phyloP scores from a whole-genome alignment of 2,888 invertebrate genomes.

The Mayetiola destructor region DNA sequence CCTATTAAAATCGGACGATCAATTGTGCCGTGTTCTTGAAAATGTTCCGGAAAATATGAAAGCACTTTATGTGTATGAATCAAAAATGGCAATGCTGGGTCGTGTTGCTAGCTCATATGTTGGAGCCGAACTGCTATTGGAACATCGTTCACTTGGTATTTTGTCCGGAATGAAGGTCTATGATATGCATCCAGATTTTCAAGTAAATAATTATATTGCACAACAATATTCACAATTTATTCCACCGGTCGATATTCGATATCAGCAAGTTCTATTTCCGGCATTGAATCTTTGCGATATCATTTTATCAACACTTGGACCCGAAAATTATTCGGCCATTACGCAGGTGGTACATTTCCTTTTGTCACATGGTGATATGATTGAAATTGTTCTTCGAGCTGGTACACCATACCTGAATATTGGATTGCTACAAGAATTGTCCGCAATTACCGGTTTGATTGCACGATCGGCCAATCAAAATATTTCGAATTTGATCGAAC shows the following conservation, averaged over 20 bases:
- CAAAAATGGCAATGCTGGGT: conserved; percentile 66
- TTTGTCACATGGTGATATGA: conserved; percentile 65
- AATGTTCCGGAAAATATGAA: conserved; percentile 52
- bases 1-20: conserved; percentile 57
- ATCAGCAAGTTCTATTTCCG: conserved; percentile 70
- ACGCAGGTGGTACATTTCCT: conserved; percentile 68
- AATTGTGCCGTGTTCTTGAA: conserved; percentile 47
- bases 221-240: conserved; percentile 36
- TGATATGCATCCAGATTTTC: conserved; percentile 56
- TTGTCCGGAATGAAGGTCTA: conserved; percentile 55
- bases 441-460: conserved; percentile 60
- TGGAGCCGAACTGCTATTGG: conserved; percentile 50
- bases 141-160: conserved; percentile 44
- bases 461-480: conserved; percentile 48
- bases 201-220: conserved; percentile 26
- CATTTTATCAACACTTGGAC: conserved; percentile 65
- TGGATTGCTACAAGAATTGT: conserved; percentile 56
- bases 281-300: conserved; percentile 68
- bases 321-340: conserved; percentile 68
- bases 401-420: conserved; percentile 49
- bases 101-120: conserved; percentile 50
- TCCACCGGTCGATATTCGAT: conserved; percentile 52
- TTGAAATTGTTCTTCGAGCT: conserved; percentile 61
- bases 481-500: conserved; percentile 27
- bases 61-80: conserved; percentile 72